Conservation (phyloP, 1,140 invertebrate species). For the Achroia grisella region DNA sequence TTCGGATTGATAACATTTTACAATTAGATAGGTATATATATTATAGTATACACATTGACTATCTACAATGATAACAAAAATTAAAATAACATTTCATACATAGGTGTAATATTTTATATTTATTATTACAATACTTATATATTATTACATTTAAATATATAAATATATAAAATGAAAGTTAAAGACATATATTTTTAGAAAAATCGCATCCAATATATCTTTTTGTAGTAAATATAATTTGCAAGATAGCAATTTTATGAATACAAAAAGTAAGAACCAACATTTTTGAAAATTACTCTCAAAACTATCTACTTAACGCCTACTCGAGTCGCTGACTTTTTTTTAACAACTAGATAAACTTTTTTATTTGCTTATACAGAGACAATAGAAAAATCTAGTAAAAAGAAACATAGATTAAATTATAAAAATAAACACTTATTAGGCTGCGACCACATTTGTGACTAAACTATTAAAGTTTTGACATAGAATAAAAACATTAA, state of each 20-base stretch:
- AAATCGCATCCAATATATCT: not conserved
- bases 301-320: slow-evolving; percentile 1
- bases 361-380: slow-evolving; percentile 2
- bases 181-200: too few species aligned
- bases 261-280: not conserved
- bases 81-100: not conserved
- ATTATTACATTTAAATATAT: too few species aligned
- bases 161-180: too few species aligned
- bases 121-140: too few species aligned
- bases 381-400: slow-evolving; percentile 4
- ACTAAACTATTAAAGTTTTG: not conserved
- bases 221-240: not conserved
- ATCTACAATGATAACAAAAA: not conserved
- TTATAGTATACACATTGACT: not conserved
- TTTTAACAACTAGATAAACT: slow-evolving; percentile 3
- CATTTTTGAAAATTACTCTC: not conserved
- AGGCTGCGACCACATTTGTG: too few species aligned
- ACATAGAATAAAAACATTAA: too few species aligned
- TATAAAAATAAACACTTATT: not conserved
- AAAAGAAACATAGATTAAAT: slow-evolving; percentile 2
- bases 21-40: slow-evolving; percentile 1
- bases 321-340: not conserved
- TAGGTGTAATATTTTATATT: too few species aligned
- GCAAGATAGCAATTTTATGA: not conserved
- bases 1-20: slow-evolving; percentile 4